Evolutionary conservation across 2,888 invertebrate genomes (phyloP), one percentile per base, ranked within the genome.

Genomic region (Aphidoletes aphidimyza): DNA sequence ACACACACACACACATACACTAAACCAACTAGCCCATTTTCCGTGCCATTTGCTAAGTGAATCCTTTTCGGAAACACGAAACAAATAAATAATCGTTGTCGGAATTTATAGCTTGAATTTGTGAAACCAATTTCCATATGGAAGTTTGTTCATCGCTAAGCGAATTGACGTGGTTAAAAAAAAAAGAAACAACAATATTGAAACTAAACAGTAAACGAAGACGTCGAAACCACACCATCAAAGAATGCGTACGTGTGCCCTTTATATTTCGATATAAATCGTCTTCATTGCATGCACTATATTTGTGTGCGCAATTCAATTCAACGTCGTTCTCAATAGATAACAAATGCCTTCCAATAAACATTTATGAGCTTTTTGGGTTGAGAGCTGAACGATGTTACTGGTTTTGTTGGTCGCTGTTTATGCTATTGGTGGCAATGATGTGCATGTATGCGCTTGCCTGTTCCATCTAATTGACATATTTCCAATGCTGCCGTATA

Each of bases 381-480:
- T 42, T 42, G 42, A 6, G 42, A 42, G 42, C 42, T 22, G 26
- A 54, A 22, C 54, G 3, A 3, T 26, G 22, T 17, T 14, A 8
- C 39, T 39, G 39, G 39, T 39, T 8, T 39, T 39, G 39, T 39
- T 39, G n/a, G n/a, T 39, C 11, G 39, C 11, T 39, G 39, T 39
- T 39, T 8, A 39, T 11, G 39, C 11, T 11, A 11, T 39, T 11
- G 47, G 8, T 47, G 11, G 2, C 26, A 26, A 26, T 54, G 22
- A 5, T 22, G 8, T 47, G 22, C 22, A 54, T 22, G 54, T 54
- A 26, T 26, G 54, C 22, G 22, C 1, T n/a, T n/a, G n/a, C n/a
- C n/a, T 54, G 22, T 54, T 54, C n/a, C 54, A 54, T 54, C 22
- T 54, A 54, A 54, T 54, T 54, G 54, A 54, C 54, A 54, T 54